These are phyloP conservation scores for Plecotus auritus DNA, from an alignment of 2,113 vertebrate genomes.

Conservation along the genomic window DNA sequence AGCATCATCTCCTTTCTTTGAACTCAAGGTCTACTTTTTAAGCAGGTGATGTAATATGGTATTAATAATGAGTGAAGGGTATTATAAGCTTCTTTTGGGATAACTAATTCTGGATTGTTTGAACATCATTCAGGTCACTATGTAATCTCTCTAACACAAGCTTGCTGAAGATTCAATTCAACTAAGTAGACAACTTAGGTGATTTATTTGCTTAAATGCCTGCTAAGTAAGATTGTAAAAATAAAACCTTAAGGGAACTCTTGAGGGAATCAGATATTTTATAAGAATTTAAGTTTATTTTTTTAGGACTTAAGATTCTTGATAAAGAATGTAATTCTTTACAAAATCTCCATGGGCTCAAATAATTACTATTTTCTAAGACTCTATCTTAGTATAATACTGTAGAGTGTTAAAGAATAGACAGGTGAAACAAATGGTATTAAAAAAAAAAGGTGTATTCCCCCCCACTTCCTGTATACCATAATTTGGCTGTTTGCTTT, in stretches of 20 bases:
- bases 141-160: constrained; percentile 2
- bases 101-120: background rate
- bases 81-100: background rate
- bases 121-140: background rate
- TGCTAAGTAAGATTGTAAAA: constrained; percentile 16
- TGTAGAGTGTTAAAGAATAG: background rate
- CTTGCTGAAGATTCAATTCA: constrained; percentile 14
- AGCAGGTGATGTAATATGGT: background rate
- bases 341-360: background rate
- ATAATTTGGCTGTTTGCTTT: background rate
- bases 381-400: background rate
- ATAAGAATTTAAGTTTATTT: background rate
- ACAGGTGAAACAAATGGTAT: background rate
- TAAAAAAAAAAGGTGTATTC: background rate
- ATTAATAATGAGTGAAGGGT: background rate
- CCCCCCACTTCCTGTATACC: background rate
- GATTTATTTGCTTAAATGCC: constrained; percentile 37
- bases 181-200: background rate
- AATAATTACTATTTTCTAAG: background rate
- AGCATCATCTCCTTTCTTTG: background rate
- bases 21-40: background rate
- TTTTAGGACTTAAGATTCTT: background rate
- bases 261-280: constrained; percentile 9
- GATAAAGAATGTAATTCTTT: background rate
- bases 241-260: background rate